These are phyloP conservation scores for Neolamprologus tretocephalus DNA, from an alignment of 2,113 vertebrate genomes.

Conservation along the genomic window DNA sequence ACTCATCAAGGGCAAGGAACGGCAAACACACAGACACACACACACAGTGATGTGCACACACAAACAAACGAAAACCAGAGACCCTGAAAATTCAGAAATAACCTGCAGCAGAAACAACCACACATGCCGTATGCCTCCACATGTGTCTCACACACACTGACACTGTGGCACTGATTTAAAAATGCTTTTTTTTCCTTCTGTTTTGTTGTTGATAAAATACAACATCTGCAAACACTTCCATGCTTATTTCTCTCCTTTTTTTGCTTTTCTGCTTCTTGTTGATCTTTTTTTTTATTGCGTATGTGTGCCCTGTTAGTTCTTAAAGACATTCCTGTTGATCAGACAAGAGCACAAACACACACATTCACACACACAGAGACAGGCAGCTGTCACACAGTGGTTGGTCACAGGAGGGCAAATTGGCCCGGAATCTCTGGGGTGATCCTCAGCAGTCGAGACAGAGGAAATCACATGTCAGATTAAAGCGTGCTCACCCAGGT, in stretches of 20 bases:
- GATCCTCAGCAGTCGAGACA: neutral
- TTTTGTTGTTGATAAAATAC: neutral
- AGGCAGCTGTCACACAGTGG: constrained; percentile 46
- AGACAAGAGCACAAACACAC: neutral
- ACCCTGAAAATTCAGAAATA: constrained; percentile 6
- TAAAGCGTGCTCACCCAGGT: constrained; percentile 9
- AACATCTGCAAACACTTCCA: neutral
- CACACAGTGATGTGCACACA: neutral
- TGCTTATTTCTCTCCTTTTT: neutral
- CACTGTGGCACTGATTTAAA: neutral
- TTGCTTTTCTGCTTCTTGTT: neutral
- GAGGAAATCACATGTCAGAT: constrained; percentile 39
- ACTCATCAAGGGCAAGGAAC: constrained; percentile 26
- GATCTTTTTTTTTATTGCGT: neutral
- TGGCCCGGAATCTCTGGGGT: constrained; percentile 27
- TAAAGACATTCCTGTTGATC: neutral
- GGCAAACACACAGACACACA: neutral
- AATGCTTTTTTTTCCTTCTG: rapidly evolving
- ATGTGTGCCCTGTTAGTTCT: neutral
- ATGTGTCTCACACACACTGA: neutral
- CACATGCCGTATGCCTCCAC: neutral
- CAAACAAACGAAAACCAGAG: neutral
- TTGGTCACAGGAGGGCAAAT: constrained; percentile 49
- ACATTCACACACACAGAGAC: neutral
- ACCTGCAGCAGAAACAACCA: neutral